Percentiles rank a stretch among this genome's conserved stretches.
These are phyloP conservation scores for Oncorhynchus mykiss DNA, from an alignment of 2,113 vertebrate genomes.

Conservation along the genomic window DNA sequence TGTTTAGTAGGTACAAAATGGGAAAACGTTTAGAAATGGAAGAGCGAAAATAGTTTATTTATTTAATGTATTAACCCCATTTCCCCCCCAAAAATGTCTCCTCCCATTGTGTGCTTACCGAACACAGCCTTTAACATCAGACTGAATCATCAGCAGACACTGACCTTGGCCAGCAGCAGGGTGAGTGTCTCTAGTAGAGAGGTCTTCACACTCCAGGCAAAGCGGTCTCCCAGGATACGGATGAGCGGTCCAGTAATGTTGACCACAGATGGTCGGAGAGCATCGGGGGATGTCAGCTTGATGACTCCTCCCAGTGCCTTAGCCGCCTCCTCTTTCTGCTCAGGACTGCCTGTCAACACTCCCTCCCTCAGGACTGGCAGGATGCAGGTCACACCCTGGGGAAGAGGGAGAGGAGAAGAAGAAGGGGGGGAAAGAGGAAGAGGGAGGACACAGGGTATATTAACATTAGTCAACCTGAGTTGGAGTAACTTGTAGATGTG, in stretches of 20 bases:
- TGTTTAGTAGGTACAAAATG: too few relatives aligned
- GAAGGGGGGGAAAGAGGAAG: background rate
- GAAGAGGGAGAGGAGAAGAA: background rate
- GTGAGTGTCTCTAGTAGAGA: constrained; percentile 94
- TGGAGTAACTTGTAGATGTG: too few relatives aligned
- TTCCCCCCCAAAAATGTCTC: too few relatives aligned
- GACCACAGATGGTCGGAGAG: constrained; percentile 91
- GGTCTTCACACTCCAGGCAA: constrained; percentile 92
- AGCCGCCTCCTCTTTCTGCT: constrained; percentile 97
- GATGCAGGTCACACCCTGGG: constrained; percentile 94
- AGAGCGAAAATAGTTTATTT: too few relatives aligned
- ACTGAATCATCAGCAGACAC: background rate
- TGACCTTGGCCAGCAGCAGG: constrained; percentile 91
- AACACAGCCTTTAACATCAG: background rate
- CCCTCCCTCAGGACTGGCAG: constrained; percentile 94
- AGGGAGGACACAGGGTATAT: too few relatives aligned
- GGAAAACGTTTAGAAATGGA: too few relatives aligned
- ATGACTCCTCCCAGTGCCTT: constrained; percentile 92
- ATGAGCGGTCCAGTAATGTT: constrained; percentile 97
- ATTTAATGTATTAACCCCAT: background rate
- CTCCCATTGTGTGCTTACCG: too few relatives aligned
- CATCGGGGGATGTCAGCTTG: constrained; percentile 91
- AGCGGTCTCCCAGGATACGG: constrained; percentile 94
- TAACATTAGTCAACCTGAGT: too few relatives aligned
- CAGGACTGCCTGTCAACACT: constrained; percentile 91